These are phyloP conservation scores for Ceratosolen solmsi DNA, from an alignment of 1,140 invertebrate genomes.

Conservation along the genomic window DNA sequence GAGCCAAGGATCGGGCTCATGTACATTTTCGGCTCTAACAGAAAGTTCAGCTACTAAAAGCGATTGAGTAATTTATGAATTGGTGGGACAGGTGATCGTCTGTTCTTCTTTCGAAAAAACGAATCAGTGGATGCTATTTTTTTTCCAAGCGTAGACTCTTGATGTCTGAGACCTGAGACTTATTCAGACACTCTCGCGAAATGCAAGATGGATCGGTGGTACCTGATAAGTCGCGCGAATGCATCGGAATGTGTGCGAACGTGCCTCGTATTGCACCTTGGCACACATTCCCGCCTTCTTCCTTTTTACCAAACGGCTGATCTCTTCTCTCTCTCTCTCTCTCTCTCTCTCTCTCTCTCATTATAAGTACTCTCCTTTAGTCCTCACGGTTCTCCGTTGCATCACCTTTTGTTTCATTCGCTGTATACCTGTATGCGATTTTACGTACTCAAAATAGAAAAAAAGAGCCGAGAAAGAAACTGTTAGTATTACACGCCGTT, in stretches of 20 bases:
- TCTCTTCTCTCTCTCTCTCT: no score
- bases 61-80: no score
- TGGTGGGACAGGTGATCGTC: no score
- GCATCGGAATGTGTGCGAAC: background rate
- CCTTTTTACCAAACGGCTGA: slow-evolving; percentile 4
- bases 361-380: background rate
- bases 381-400: background rate
- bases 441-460: no score
- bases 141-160: background rate
- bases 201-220: slow-evolving; percentile 41
- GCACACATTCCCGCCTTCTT: slow-evolving; percentile 34
- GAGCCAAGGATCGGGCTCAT: no score
- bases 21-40: no score
- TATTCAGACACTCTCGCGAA: slow-evolving; percentile 4
- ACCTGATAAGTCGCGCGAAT: slow-evolving; percentile 41
- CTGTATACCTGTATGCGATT: background rate
- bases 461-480: no score
- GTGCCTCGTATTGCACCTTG: slow-evolving; percentile 9
- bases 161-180: slow-evolving; percentile 12
- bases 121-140: no score
- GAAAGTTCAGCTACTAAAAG: no score
- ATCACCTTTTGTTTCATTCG: background rate
- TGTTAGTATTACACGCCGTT: no score
- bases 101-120: no score
- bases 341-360: slow-evolving; percentile 43